A percentile compares a stretch with the other conserved stretches of the same genome.
Evolutionary conservation across 2,113 vertebrate genomes (phyloP).

Genomic region (Siphamia tubifer): DNA sequence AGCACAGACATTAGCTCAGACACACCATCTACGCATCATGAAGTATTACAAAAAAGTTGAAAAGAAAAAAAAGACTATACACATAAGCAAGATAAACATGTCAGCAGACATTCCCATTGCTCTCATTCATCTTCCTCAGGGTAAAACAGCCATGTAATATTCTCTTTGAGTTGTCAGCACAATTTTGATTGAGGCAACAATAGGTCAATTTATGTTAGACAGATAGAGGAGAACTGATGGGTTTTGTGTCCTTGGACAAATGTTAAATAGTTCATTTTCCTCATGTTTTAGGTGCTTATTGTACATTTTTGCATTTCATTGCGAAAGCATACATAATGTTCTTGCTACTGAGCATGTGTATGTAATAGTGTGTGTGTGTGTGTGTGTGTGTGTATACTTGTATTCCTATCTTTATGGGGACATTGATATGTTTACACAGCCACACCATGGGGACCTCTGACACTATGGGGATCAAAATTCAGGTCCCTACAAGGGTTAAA

Average conservation of each 20-base stretch:
- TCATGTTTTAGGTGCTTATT: not conserved
- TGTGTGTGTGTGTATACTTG: not conserved
- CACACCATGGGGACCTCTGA: too few relatives aligned
- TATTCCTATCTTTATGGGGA: too few relatives aligned
- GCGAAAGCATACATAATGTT: too few relatives aligned
- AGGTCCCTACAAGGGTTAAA: too few relatives aligned
- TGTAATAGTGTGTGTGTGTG: not conserved
- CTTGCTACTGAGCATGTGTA: too few relatives aligned
- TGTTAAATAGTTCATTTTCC: not conserved
- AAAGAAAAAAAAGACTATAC: not conserved
- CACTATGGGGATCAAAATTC: too few relatives aligned
- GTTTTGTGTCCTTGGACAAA: constrained; percentile 11
- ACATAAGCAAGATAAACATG: constrained; percentile 14
- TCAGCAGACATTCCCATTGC: constrained; percentile 4
- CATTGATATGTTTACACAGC: too few relatives aligned
- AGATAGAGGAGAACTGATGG: not conserved
- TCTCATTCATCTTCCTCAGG: constrained; percentile 30
- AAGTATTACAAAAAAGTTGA: not conserved
- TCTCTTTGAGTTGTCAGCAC: constrained; percentile 58
- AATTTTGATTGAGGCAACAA: constrained; percentile 30
- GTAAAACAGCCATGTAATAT: constrained; percentile 31
- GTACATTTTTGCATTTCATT: not conserved
- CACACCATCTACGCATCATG: not conserved
- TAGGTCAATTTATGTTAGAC: constrained; percentile 10
- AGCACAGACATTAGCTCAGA: not conserved